These are phyloP conservation scores for Hypotaenidia philippensis DNA, from an alignment of 2,797 vertebrate genomes.

Conservation along the genomic window DNA sequence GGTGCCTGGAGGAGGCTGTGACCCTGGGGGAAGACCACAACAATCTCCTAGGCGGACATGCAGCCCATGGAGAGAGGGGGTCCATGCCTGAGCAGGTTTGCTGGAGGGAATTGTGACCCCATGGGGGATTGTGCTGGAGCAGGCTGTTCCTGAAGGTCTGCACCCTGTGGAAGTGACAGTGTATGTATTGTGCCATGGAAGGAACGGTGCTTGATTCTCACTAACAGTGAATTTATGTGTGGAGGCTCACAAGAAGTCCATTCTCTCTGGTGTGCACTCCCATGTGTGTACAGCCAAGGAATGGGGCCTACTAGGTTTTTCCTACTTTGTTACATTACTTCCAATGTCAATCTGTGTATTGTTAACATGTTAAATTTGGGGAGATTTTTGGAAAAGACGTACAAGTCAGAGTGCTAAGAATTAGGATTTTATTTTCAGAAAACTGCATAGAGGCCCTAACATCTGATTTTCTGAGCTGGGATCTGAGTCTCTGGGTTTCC, in stretches of 20 bases:
- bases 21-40: too few species aligned
- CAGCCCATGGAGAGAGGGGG: too few species aligned
- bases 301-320: background rate
- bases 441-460: background rate
- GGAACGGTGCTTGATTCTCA: background rate
- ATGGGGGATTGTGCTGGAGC: too few species aligned
- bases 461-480: background rate
- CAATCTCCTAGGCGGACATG: too few species aligned
- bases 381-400: background rate
- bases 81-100: too few species aligned
- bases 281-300: rapidly evolving
- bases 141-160: too few species aligned
- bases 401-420: background rate
- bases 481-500: background rate
- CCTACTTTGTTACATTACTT: background rate
- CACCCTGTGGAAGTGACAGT: too few species aligned
- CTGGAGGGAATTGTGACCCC: too few species aligned
- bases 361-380: background rate
- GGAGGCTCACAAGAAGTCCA: rapidly evolving
- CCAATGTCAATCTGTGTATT: background rate
- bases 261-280: too few species aligned
- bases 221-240: rapidly evolving
- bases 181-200: rapidly evolving
- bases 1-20: too few species aligned
- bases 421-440: background rate